Percentiles rank a stretch among this genome's conserved stretches.
Conservation (phyloP, 2,113 vertebrate species). For the Phalacrocorax brasilianus region DNA sequence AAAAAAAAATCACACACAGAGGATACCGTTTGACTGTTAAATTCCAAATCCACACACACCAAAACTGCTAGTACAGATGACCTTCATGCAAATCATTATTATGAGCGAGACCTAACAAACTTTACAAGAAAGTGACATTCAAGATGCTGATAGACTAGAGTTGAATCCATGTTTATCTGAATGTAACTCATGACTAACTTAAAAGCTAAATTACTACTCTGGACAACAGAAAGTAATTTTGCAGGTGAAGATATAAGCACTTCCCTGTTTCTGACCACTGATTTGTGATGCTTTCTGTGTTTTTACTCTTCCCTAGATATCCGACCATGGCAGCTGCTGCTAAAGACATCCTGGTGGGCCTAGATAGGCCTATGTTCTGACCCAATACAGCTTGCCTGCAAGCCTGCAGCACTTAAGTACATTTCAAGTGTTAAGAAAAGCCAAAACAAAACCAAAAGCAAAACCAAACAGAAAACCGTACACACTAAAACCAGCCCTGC, state of each 20-base stretch:
- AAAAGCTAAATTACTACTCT: not conserved
- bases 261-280: not conserved
- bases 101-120: not conserved
- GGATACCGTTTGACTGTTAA: not conserved
- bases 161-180: not conserved
- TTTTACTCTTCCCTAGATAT: not conserved
- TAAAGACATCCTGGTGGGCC: not conserved
- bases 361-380: not conserved
- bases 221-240: not conserved
- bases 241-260: not conserved
- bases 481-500: conserved; percentile 49
- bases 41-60: not conserved
- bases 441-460: not conserved
- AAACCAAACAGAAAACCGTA: not conserved
- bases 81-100: not conserved
- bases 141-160: not conserved
- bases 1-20: not conserved
- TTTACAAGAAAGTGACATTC: rapidly evolving
- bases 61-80: not conserved
- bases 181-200: not conserved
- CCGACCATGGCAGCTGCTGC: not conserved
- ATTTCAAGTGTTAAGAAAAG: not conserved
- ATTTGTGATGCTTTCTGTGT: not conserved
- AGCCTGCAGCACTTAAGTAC: not conserved
- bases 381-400: not conserved